A percentile compares a stretch with the other conserved stretches of the same genome.
Conservation (phyloP, 2,888 invertebrate species). For the Rhamnusium bicolor region DNA sequence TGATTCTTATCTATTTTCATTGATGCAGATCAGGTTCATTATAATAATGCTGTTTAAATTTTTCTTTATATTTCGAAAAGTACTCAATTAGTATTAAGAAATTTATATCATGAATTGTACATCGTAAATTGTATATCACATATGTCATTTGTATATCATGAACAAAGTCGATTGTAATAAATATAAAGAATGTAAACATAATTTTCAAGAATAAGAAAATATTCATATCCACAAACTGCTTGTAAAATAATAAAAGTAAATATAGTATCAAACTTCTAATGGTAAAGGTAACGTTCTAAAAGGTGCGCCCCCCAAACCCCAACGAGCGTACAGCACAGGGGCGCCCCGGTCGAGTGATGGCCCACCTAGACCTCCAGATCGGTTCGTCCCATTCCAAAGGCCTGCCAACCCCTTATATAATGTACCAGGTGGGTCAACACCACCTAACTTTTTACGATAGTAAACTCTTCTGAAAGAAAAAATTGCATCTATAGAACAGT, state of each 20-base stretch:
- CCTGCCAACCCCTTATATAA: slow-evolving; percentile 73
- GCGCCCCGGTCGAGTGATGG: slow-evolving; percentile 67
- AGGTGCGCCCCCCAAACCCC: slow-evolving; percentile 76
- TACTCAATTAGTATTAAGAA: too few relatives aligned
- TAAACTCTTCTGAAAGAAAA: slow-evolving; percentile 29
- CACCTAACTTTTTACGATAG: slow-evolving; percentile 47
- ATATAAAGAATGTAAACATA: neutral
- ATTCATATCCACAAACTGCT: neutral
- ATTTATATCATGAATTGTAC: too few relatives aligned
- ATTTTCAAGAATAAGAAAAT: neutral
- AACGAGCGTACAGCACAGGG: slow-evolving; percentile 74
- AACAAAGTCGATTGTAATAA: neutral
- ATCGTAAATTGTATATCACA: too few relatives aligned
- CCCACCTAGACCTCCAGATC: slow-evolving; percentile 69
- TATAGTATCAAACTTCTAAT: slow-evolving; percentile 13
- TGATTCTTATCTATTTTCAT: too few relatives aligned
- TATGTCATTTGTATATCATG: neutral
- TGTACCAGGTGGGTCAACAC: slow-evolving; percentile 74
- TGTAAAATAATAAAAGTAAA: neutral
- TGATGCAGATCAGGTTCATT: too few relatives aligned
- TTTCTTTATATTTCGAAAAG: too few relatives aligned
- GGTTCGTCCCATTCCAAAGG: slow-evolving; percentile 70
- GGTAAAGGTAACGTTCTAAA: slow-evolving; percentile 47
- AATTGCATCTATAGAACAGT: neutral
- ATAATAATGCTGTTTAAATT: too few relatives aligned